Evolutionary conservation across 2,797 vertebrate species (phyloP), one percentile per base, ranked within the genome.

Genomic region (Phataginus tetradactyla): DNA sequence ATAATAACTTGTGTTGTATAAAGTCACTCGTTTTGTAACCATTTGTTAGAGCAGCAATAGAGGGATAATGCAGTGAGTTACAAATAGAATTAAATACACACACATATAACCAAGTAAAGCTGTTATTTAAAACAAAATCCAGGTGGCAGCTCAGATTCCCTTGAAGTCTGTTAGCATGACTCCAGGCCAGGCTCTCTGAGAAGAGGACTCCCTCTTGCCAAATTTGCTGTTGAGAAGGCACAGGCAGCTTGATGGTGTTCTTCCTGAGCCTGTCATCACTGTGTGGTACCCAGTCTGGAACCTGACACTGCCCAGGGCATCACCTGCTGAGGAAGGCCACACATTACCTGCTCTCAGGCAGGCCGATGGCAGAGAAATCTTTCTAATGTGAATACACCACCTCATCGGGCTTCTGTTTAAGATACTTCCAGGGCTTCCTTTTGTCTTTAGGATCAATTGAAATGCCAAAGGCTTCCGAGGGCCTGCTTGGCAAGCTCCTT

Each of bases 101-200:
- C 37, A 42, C 69, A 81, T 80, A 42, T 39, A 93, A 45, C 55
- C 68, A 96, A 21, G 51, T 51, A 80, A 64, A 88, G 68, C 81
- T 88, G 68, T 78, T 85, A 39, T 64, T 81, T 93, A 51, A 92
- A 95, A 91, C 63, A 87, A 84, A 91, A 63, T 53, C 75, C 64
- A 63, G 86, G 49, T 57, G 74, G 74, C 55, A 78, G 20, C 69
- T 91, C 63, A 45, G 72, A 92, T 64, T 93, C 79, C 55, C 32
- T 61, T 49, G 37, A 51, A 2, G 1, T n/a, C 20, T 84, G 32
- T 61, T n/a, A 61, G 53, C 39, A 18, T 69, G 68, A 80, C 49
- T 86, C 32, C 53, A 80, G 29, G 63, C 23, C 20, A 83, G 37
- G 5, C 49, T 88, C 13, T 90, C 74, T 32, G 66, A 75, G 45